These are phyloP conservation scores for Diaprepes abbreviatus DNA, from an alignment of 2,888 invertebrate species.

Conservation along the genomic window DNA sequence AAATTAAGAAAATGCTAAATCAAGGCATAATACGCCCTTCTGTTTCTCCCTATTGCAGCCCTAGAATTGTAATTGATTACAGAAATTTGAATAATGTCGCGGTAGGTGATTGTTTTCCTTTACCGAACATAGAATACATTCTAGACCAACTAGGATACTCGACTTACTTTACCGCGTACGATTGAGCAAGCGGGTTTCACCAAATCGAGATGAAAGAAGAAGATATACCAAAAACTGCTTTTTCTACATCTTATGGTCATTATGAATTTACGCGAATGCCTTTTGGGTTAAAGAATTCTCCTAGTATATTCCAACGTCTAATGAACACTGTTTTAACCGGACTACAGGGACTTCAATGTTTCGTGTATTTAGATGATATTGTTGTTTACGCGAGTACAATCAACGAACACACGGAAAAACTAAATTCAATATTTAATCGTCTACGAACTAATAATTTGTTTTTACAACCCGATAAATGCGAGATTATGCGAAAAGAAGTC, in stretches of 20 bases:
- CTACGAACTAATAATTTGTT: too few relatives aligned
- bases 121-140: too few relatives aligned
- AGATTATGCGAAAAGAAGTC: constrained; percentile 6
- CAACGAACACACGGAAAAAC: too few relatives aligned
- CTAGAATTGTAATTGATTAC: too few relatives aligned
- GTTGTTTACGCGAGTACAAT: too few relatives aligned
- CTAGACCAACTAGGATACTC: too few relatives aligned
- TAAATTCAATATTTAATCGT: too few relatives aligned
- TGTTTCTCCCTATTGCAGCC: background rate
- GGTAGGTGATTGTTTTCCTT: too few relatives aligned
- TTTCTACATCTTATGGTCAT: constrained; percentile 15
- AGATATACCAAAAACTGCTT: constrained; percentile 9
- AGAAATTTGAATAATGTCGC: too few relatives aligned
- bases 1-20: background rate
- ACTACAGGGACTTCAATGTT: constrained; percentile 13
- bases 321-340: too few relatives aligned
- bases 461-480: too few relatives aligned
- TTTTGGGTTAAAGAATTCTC: background rate
- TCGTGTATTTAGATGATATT: background rate
- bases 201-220: constrained; percentile 10
- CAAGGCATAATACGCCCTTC: background rate
- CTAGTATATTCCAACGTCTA: background rate
- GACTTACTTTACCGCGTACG: too few relatives aligned
- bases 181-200: background rate
- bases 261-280: background rate